Base-by-base conservation (phyloP, 2,888 invertebrate genomes). In the Dryobota labecula region DNA sequence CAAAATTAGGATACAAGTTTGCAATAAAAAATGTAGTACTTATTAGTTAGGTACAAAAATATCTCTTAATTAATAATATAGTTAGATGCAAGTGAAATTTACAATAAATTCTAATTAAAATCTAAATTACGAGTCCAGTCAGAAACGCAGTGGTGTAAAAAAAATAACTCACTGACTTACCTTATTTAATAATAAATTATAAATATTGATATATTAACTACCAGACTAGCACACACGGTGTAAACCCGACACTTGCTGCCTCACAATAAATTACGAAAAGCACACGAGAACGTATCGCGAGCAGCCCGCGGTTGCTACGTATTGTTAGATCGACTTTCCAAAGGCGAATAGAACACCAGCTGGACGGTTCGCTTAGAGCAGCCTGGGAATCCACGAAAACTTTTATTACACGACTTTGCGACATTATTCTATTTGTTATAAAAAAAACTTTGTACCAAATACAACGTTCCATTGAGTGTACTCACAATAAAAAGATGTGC, bases 291-390 rank as follows among this genome's bases (percentile, higher is more conserved):
- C 54, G 56, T 49, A 70, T 54, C 49, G 62, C 64, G 53, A 65
- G n/a, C 38, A 41, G 70, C 57, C 57, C 33, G 54, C 70, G 53
- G 76, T 77, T 65, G 64, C 80, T 84, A 87, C 89, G 91, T 89
- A 83, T 78, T 79, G 84, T 82, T 85, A 76, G 84, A 71, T 87
- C 90, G 86, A 86, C 88, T 88, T 85, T 85, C 83, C 86, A 86
- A 83, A 82, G 84, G 81, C 87, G 88, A 92, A 87, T 91, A 60
- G 6, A 20, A 89, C 64, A 63, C 54, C 53, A 36, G 27, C 30
- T 38, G 56, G 30, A 27, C 68, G 63, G 73, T 62, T 80, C 71
- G 68, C 63, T 56, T 74, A 73, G 73, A 79, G 73, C 74, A 62
- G 65, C 53, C 75, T 70, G 73, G 63, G 75, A 82, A 78, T 78